Evolutionary conservation across 2,888 invertebrate genomes (phyloP), one percentile per base, ranked within the genome.

Genomic region (Plagiodera versicolora): DNA sequence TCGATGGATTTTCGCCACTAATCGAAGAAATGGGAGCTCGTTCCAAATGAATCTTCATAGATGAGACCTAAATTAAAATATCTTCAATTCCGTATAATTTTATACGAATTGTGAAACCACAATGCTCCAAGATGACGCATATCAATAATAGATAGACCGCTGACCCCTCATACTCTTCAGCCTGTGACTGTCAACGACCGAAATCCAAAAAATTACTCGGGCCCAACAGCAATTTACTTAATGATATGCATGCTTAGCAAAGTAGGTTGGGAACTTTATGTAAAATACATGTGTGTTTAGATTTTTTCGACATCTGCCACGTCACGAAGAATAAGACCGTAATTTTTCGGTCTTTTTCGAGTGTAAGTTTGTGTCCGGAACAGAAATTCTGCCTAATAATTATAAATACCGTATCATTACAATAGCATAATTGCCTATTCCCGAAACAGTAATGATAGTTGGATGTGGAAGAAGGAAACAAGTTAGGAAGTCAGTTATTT

Each of bases 141-240:
- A 14, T 14, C n/a, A 39, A 39, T 39, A 39, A 39, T 39, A 39
- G 14, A 14, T 2, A 39, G 39, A 39, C 39, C 39, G 14, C 39
- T 39, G 39, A 39, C 39, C 49, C 56, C 50, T 51, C 55, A 50
- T 63, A 71, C 64, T 70, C 70, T 67, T 64, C 70, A 70, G 70
- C 69, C 73, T 74, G 74, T 74, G 72, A 74, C 75, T 74, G 75
- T 73, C 75, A 74, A 74, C 74, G 74, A 74, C 74, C 75, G 71
- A 74, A 66, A 72, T 73, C 71, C 68, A 69, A 70, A 72, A 24
- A 73, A 75, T 73, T 74, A 74, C 67, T 73, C 65, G 67, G 67
- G 69, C 65, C 66, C 67, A 70, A 70, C 70, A 70, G 67, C 73
- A 72, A 74, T 74, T 74, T 74, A 61, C 61, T 67, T 75, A 75